These are phyloP conservation scores for Cephalopachus bancanus DNA, from an alignment of 2,797 vertebrate species.

Conservation along the genomic window DNA sequence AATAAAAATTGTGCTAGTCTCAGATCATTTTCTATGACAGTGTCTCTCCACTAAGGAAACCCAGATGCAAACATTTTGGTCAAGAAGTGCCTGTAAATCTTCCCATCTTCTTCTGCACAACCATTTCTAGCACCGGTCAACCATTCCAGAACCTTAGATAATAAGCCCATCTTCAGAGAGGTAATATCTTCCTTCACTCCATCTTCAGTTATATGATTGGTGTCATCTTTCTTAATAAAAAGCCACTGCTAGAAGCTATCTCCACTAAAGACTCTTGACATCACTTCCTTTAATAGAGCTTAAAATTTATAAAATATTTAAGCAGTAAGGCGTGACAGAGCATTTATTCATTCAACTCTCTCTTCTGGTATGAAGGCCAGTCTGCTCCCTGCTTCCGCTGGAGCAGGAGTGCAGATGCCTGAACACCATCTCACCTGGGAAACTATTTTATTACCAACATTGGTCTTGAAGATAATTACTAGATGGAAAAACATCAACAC, in stretches of 20 bases:
- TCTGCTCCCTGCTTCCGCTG: not conserved
- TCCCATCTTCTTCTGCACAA: not conserved
- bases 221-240: slow-evolving; percentile 79
- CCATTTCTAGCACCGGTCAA: slow-evolving; percentile 41
- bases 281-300: slow-evolving; percentile 75
- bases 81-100: not conserved
- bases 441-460: slow-evolving; percentile 16
- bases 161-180: not conserved
- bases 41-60: slow-evolving; percentile 12
- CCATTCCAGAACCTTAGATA: not conserved
- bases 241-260: slow-evolving; percentile 67
- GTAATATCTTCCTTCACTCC: slow-evolving; percentile 56
- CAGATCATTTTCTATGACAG: not conserved
- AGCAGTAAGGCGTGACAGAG: slow-evolving; percentile 59
- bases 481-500: not conserved
- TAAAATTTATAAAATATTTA: slow-evolving; percentile 80
- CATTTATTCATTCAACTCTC: slow-evolving; percentile 48
- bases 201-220: slow-evolving; percentile 61
- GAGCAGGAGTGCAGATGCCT: not conserved
- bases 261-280: slow-evolving; percentile 77
- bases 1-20: slow-evolving; percentile 6
- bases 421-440: not conserved
- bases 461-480: slow-evolving; percentile 70
- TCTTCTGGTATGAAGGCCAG: not conserved
- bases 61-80: not conserved